phyloP scores from a whole-genome alignment of 2,888 invertebrate species.

The Prionchulus punctatus region DNA sequence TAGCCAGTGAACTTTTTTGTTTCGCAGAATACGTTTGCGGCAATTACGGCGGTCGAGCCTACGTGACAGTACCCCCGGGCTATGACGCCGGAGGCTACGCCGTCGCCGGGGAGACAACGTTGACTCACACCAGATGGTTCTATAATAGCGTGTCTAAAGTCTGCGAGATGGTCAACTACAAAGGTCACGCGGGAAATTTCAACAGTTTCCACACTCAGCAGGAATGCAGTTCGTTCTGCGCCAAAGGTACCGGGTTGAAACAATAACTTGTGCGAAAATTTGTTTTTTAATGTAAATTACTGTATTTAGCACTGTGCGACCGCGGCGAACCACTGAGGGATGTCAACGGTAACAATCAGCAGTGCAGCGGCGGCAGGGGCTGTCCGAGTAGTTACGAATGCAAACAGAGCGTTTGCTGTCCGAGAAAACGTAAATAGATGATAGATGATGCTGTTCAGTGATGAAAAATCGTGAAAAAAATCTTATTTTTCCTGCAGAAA shows the following conservation, averaged over 20 bases:
- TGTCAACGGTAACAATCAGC: slow-evolving; percentile 1
- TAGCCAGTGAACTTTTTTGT: not conserved
- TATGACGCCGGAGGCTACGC: too few species aligned
- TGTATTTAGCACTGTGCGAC: slow-evolving; percentile 8
- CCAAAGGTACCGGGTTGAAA: too few species aligned
- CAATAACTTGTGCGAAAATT: not conserved
- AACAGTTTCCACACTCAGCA: slow-evolving; percentile 26
- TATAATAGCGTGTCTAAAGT: not conserved
- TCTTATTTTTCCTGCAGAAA: slow-evolving; percentile 17
- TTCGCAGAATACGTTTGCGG: not conserved
- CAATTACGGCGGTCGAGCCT: not conserved
- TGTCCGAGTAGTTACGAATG: slow-evolving; percentile 23
- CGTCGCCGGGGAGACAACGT: not conserved
- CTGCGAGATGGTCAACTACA: slow-evolving; percentile 25
- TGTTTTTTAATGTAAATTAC: not conserved
- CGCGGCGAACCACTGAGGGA: slow-evolving; percentile 7
- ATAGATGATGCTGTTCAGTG: not conserved
- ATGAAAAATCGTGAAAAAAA: not conserved
- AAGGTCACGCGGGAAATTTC: slow-evolving; percentile 27
- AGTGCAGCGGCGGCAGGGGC: slow-evolving; percentile 21
- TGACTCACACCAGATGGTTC: not conserved
- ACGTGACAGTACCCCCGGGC: not conserved
- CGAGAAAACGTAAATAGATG: slow-evolving; percentile 21
- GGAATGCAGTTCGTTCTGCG: slow-evolving; percentile 18
- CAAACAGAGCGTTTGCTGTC: slow-evolving; percentile 27